Conservation (phyloP, 2,113 vertebrate species). For the Procavia capensis region DNA sequence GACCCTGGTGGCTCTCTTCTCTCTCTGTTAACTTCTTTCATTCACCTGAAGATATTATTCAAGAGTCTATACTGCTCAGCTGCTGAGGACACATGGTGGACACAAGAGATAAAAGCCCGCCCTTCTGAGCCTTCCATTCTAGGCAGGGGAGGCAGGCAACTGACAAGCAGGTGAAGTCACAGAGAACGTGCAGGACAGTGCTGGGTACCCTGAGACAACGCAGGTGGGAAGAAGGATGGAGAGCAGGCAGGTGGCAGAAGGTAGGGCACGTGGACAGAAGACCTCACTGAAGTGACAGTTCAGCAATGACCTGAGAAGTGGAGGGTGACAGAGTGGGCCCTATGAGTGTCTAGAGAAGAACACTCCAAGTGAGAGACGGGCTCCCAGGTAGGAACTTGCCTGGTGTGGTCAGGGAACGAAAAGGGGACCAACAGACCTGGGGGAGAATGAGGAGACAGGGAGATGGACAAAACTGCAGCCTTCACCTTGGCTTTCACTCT, state of each 20-base stretch:
- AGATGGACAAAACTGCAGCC: background rate
- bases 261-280: background rate
- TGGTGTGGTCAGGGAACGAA: background rate
- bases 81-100: background rate
- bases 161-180: background rate
- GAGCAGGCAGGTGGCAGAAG: too few relatives aligned
- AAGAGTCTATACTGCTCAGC: background rate
- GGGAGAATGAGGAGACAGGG: background rate
- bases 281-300: background rate
- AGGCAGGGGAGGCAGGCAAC: background rate
- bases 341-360: background rate
- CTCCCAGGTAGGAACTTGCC: background rate
- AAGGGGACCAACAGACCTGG: background rate
- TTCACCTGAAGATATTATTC: conserved; percentile 1
- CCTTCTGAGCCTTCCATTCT: background rate
- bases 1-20: background rate
- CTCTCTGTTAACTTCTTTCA: background rate
- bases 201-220: too few relatives aligned
- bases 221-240: background rate
- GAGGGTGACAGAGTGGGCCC: background rate
- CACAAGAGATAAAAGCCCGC: background rate
- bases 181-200: accelerated
- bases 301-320: background rate
- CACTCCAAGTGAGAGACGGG: background rate
- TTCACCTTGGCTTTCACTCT: background rate